phyloP scores from a whole-genome alignment of 2,113 vertebrate genomes.

The Pelmatolapia mariae region DNA sequence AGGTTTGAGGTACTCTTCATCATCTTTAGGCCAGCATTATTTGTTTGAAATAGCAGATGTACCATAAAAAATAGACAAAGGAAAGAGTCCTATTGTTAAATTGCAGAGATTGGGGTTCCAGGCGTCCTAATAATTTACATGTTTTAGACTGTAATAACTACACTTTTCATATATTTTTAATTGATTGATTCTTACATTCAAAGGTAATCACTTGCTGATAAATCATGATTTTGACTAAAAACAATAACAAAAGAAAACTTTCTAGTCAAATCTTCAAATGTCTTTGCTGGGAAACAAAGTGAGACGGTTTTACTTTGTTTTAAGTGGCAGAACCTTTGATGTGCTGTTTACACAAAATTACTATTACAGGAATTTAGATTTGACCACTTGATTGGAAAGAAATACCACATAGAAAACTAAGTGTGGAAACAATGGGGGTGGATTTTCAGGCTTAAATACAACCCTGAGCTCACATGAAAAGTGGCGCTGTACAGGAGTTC shows the following conservation, averaged over 20 bases:
- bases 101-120: rapidly evolving
- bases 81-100: not conserved
- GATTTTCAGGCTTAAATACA: not conserved
- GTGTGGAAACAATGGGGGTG: not conserved
- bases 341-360: not conserved
- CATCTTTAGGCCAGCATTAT: not conserved
- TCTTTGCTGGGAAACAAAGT: not conserved
- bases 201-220: not conserved
- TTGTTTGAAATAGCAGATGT: not conserved
- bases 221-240: not conserved
- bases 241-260: not conserved
- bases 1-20: not conserved
- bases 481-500: not conserved
- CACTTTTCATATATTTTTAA: not conserved
- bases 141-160: not conserved
- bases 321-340: not conserved
- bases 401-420: not conserved
- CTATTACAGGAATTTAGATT: not conserved
- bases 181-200: not conserved
- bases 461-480: not conserved
- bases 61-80: not conserved
- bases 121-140: not conserved
- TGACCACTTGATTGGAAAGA: not conserved
- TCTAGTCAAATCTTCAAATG: not conserved
- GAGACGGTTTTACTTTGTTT: not conserved